These are phyloP conservation scores for Chiloscyllium plagiosum DNA, from an alignment of 2,113 vertebrate species.

Conservation along the genomic window DNA sequence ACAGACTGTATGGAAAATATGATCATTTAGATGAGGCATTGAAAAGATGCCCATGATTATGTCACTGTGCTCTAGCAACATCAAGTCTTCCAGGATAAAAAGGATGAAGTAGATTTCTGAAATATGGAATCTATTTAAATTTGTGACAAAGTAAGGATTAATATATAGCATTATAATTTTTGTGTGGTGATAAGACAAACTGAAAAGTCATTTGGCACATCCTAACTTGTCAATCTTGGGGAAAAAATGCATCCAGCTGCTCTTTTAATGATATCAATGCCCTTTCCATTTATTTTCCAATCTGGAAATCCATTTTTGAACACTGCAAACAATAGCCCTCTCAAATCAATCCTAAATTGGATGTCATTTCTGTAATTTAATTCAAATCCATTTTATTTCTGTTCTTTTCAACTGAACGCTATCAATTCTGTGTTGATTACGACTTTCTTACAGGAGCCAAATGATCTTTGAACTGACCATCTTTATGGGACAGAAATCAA, in stretches of 20 bases:
- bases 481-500: neutral
- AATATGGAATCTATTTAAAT: neutral
- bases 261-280: neutral
- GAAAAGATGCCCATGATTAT: neutral
- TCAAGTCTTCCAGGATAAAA: neutral
- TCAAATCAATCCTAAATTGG: neutral
- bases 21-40: neutral
- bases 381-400: neutral
- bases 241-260: neutral
- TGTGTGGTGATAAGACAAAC: neutral
- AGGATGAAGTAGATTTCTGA: neutral
- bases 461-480: neutral
- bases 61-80: neutral
- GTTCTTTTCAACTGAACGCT: neutral
- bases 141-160: neutral
- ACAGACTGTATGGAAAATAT: neutral
- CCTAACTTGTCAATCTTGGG: neutral
- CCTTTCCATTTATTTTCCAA: neutral
- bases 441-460: neutral
- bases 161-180: neutral
- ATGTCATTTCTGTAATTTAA: neutral
- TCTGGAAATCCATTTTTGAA: neutral
- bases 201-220: neutral
- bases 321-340: neutral
- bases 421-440: neutral